These are phyloP conservation scores for Lepidochrysops patricia DNA, from an alignment of 2,888 invertebrate species.

Conservation along the genomic window DNA sequence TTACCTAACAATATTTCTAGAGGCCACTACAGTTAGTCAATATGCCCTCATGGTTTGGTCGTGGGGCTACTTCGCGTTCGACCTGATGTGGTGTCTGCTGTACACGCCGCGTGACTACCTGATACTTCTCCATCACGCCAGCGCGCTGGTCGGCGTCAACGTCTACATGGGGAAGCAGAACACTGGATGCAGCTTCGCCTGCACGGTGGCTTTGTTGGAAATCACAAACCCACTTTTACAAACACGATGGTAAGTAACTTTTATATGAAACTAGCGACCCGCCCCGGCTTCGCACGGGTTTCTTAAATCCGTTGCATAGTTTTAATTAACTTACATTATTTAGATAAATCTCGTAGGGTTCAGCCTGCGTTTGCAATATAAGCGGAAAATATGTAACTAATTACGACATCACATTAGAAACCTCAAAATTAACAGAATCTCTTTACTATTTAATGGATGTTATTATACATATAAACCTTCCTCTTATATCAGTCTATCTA, in stretches of 20 bases:
- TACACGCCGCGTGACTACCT: slow-evolving; percentile 65
- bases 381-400: too few relatives aligned
- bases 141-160: slow-evolving; percentile 65
- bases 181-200: slow-evolving; percentile 69
- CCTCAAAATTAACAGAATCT: too few relatives aligned
- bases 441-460: too few relatives aligned
- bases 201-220: slow-evolving; percentile 74
- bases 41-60: slow-evolving; percentile 61
- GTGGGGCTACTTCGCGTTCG: slow-evolving; percentile 77
- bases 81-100: slow-evolving; percentile 73
- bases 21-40: slow-evolving; percentile 33
- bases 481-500: too few relatives aligned
- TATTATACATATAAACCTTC: too few relatives aligned
- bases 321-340: too few relatives aligned
- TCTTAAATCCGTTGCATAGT: too few relatives aligned
- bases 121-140: slow-evolving; percentile 72
- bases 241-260: slow-evolving; percentile 68
- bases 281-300: too few relatives aligned
- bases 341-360: too few relatives aligned
- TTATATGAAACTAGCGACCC: too few relatives aligned
- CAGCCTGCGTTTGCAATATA: too few relatives aligned
- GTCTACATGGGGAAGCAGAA: slow-evolving; percentile 63
- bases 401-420: too few relatives aligned
- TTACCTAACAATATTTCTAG: slow-evolving; percentile 31
- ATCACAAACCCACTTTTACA: slow-evolving; percentile 77